Conservation (phyloP, 2,113 vertebrate species). For the Leucopsar rothschildi region DNA sequence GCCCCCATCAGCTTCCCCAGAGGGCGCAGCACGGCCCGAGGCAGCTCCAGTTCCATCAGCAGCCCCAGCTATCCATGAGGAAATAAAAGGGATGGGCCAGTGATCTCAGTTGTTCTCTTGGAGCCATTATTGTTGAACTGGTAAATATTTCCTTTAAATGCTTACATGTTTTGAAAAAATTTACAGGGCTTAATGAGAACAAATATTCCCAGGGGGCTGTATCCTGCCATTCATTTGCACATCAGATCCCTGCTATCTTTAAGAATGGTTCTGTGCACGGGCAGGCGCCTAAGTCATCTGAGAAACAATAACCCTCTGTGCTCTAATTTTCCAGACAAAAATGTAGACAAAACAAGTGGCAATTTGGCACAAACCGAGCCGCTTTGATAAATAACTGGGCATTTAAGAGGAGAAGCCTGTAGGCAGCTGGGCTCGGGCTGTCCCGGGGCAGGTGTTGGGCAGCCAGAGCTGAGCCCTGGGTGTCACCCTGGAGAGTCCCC, state of each 20-base stretch:
- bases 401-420: background rate
- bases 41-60: background rate
- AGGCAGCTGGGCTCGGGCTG: background rate
- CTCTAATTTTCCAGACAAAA: slow-evolving; percentile 20
- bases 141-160: slow-evolving; percentile 34
- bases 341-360: slow-evolving; percentile 29
- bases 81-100: background rate
- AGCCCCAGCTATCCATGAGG: background rate
- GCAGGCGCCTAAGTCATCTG: background rate
- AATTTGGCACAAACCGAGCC: background rate
- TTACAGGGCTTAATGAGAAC: background rate
- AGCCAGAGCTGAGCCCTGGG: background rate
- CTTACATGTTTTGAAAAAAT: background rate
- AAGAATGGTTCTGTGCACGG: background rate
- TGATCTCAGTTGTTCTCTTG: background rate
- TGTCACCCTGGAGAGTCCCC: background rate
- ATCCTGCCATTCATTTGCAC: slow-evolving; percentile 21
- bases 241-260: slow-evolving; percentile 16
- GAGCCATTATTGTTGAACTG: background rate
- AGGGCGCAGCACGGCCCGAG: background rate
- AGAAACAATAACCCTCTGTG: slow-evolving; percentile 24
- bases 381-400: background rate
- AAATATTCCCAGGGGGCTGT: slow-evolving; percentile 23
- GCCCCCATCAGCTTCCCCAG: background rate
- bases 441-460: background rate